Evolutionary conservation across 2,797 vertebrate genomes (phyloP).

Genomic region (Knipowitschia caucasica): DNA sequence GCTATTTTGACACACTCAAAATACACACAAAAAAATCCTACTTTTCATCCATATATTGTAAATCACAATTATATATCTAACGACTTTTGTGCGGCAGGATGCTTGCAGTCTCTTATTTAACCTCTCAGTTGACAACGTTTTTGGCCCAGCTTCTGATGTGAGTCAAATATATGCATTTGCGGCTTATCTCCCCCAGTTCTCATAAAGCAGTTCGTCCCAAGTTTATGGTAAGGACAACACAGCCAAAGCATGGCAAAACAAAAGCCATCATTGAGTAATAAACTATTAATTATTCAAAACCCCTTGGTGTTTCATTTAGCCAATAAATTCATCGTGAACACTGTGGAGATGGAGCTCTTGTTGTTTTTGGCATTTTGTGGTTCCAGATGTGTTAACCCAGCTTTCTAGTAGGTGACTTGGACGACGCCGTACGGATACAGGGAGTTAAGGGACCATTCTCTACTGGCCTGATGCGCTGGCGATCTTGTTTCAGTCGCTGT

Average conservation of each 20-base stretch:
- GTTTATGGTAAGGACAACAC: slow-evolving; percentile 39
- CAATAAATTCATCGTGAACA: slow-evolving; percentile 46
- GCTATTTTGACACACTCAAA: too few relatives aligned
- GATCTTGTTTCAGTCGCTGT: slow-evolving; percentile 41
- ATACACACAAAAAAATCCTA: too few relatives aligned
- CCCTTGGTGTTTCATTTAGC: slow-evolving; percentile 34
- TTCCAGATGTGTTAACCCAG: slow-evolving; percentile 39
- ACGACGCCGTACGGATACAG: slow-evolving; percentile 1
- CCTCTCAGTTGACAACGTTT: slow-evolving; percentile 51
- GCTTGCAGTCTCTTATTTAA: slow-evolving; percentile 35
- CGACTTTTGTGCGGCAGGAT: too few relatives aligned
- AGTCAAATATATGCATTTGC: slow-evolving; percentile 43
- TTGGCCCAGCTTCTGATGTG: slow-evolving; percentile 42
- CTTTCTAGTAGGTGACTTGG: slow-evolving; percentile 36
- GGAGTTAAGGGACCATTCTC: slow-evolving; percentile 23
- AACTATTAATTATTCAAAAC: slow-evolving; percentile 29
- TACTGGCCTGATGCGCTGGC: slow-evolving; percentile 13
- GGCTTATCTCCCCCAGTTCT: slow-evolving; percentile 22
- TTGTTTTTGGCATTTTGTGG: slow-evolving; percentile 40
- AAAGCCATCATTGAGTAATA: slow-evolving; percentile 34
- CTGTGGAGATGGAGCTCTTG: slow-evolving; percentile 35
- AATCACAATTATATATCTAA: too few relatives aligned
- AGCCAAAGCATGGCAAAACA: slow-evolving; percentile 35
- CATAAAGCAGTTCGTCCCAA: slow-evolving; percentile 27
- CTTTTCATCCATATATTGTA: too few relatives aligned